These are phyloP conservation scores for Platycnemis pennipes DNA, from an alignment of 2,888 invertebrate genomes.

Conservation along the genomic window DNA sequence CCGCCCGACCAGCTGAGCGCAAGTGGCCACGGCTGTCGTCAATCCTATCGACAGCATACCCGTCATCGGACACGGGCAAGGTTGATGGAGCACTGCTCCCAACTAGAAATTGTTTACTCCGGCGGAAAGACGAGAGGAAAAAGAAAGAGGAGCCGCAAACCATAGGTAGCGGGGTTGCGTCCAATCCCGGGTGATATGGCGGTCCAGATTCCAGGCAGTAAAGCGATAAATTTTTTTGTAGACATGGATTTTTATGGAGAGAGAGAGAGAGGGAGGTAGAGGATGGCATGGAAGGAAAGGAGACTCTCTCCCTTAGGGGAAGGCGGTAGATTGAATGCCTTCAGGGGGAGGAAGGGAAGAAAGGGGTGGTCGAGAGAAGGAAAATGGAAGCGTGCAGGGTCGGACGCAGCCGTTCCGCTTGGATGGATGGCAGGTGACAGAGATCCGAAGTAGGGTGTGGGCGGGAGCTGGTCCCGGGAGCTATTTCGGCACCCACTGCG, in stretches of 20 bases:
- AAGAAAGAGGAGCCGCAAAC: neutral
- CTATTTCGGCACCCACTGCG: neutral
- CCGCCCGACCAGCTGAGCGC: neutral
- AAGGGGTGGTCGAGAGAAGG: neutral
- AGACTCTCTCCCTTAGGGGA: too few species aligned
- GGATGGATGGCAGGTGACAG: conserved; percentile 24
- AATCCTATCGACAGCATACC: neutral
- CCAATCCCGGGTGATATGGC: neutral
- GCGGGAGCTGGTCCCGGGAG: neutral
- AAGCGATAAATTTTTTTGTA: neutral
- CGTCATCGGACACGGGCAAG: neutral
- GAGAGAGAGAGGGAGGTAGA: neutral
- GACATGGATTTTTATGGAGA: neutral
- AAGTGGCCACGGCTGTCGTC: neutral
- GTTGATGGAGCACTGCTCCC: neutral
- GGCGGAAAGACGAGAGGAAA: neutral
- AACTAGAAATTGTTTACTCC: conserved; percentile 11
- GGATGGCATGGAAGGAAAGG: neutral
- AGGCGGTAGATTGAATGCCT: neutral
- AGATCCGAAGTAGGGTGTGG: neutral
- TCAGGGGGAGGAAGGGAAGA: neutral
- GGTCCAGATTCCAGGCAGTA: neutral
- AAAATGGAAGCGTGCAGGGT: neutral
- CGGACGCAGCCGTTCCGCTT: neutral
- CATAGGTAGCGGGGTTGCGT: neutral